These are phyloP conservation scores for Cygnus buccinator DNA, from an alignment of 2,113 vertebrate species.

Conservation along the genomic window DNA sequence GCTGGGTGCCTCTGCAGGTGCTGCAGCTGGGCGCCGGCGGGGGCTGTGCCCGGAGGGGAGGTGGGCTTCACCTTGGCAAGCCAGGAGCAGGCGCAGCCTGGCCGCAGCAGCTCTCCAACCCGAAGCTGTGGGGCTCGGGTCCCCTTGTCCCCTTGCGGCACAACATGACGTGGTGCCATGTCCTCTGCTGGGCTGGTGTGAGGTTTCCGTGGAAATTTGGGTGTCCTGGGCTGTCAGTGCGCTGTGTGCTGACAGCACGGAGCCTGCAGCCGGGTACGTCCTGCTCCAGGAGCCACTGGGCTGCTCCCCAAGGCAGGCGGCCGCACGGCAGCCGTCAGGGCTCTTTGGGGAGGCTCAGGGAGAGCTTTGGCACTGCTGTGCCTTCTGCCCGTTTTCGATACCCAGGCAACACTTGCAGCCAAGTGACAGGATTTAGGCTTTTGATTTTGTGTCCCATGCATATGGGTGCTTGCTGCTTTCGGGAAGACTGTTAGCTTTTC, in stretches of 20 bases:
- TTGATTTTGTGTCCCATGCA: background rate
- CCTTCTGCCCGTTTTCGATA: background rate
- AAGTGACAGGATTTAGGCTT: too few species aligned
- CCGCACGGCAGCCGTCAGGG: too few species aligned
- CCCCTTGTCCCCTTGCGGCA: background rate
- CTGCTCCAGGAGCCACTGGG: too few species aligned
- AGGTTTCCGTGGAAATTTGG: background rate
- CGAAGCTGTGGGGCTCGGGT: background rate
- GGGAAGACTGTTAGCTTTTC: rapidly evolving
- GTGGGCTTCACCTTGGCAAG: background rate
- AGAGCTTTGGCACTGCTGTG: background rate
- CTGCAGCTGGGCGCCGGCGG: background rate
- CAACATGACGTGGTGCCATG: too few species aligned
- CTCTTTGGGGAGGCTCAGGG: too few species aligned
- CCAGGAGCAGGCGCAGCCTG: too few species aligned
- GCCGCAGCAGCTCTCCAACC: too few species aligned
- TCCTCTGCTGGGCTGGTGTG: background rate
- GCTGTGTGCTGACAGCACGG: background rate
- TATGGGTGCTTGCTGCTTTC: background rate
- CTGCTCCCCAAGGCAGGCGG: too few species aligned
- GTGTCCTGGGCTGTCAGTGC: background rate
- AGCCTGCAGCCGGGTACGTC: too few species aligned
- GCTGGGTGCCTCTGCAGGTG: too few species aligned
- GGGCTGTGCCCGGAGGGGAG: too few species aligned
- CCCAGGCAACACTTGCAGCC: background rate